Conservation (phyloP, 2,888 invertebrate genomes). For the Lepidochitona cinerea region DNA sequence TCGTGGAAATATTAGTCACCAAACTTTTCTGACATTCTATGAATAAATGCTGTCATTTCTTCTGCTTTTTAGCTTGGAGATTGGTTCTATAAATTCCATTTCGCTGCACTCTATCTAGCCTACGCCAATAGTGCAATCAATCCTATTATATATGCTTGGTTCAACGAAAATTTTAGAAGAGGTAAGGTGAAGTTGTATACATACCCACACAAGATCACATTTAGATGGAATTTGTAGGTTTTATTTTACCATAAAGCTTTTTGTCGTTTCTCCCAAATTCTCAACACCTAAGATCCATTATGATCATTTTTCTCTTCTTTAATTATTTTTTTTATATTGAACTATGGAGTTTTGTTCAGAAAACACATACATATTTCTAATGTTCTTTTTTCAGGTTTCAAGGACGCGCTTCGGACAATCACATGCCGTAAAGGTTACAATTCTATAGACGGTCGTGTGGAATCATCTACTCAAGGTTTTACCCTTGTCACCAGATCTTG, state of each 20-base stretch:
- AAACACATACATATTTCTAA: too few relatives aligned
- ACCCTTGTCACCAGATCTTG: background rate
- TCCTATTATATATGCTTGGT: conserved; percentile 71
- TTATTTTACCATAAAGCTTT: too few relatives aligned
- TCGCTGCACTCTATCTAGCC: conserved; percentile 67
- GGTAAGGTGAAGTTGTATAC: too few relatives aligned
- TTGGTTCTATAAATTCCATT: conserved; percentile 66
- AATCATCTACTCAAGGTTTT: background rate
- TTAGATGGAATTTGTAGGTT: too few relatives aligned
- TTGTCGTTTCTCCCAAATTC: too few relatives aligned
- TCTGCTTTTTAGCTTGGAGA: conserved; percentile 55
- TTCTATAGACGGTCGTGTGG: background rate
- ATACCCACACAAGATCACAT: too few relatives aligned
- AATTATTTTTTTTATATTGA: too few relatives aligned
- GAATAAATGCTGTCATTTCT: background rate
- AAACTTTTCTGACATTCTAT: too few relatives aligned
- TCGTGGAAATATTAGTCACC: too few relatives aligned
- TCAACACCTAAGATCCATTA: too few relatives aligned
- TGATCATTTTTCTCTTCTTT: too few relatives aligned
- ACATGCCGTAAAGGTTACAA: background rate
- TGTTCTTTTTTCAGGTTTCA: background rate
- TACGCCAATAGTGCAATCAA: conserved; percentile 71
- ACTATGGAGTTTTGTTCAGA: too few relatives aligned
- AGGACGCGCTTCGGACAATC: background rate
- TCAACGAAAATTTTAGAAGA: conserved; percentile 71